A percentile compares a stretch with the other conserved stretches of the same genome.
phyloP scores from a whole-genome alignment of 2,888 invertebrate genomes.

The Cosmia pyralina region DNA sequence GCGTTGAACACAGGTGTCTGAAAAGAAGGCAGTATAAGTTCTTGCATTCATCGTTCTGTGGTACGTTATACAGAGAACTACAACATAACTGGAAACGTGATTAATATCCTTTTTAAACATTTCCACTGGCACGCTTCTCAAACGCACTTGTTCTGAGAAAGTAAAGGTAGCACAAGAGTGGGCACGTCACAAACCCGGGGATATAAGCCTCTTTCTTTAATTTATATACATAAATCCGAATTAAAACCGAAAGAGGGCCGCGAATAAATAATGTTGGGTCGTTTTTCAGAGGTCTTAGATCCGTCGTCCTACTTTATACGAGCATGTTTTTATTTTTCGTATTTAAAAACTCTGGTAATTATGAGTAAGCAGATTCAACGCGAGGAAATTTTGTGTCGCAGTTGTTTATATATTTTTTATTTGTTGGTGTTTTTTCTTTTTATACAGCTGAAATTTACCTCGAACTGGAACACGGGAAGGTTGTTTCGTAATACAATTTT shows the following conservation, averaged over 20 bases:
- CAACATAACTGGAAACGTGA: not conserved
- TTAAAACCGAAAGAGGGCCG: conserved; percentile 85
- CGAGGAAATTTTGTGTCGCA: conserved; percentile 68
- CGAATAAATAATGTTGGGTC: conserved; percentile 86
- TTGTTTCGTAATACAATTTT: conserved; percentile 19
- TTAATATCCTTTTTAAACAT: conserved; percentile 15
- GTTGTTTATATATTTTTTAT: conserved; percentile 64
- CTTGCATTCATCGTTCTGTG: conserved; percentile 1
- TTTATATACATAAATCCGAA: conserved; percentile 88
- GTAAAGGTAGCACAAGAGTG: conserved; percentile 63
- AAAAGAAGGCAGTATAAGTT: conserved; percentile 21
- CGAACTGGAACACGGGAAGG: conserved; percentile 10
- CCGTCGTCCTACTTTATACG: conserved; percentile 81
- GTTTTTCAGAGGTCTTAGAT: conserved; percentile 88
- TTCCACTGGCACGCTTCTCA: conserved; percentile 9
- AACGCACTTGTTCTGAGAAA: conserved; percentile 30
- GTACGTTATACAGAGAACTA: conserved; percentile 2
- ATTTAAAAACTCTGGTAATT: conserved; percentile 85
- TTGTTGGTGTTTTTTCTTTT: conserved; percentile 61
- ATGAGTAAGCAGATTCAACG: conserved; percentile 81
- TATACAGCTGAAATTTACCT: conserved; percentile 40
- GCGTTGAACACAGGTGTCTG: conserved; percentile 1
- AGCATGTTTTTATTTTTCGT: conserved; percentile 82
- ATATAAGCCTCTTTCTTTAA: conserved; percentile 84
- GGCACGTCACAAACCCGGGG: conserved; percentile 71